Percentiles rank a stretch among this genome's conserved stretches.
phyloP scores from a whole-genome alignment of 2,797 vertebrate species.

The Tolypeutes matacus region DNA sequence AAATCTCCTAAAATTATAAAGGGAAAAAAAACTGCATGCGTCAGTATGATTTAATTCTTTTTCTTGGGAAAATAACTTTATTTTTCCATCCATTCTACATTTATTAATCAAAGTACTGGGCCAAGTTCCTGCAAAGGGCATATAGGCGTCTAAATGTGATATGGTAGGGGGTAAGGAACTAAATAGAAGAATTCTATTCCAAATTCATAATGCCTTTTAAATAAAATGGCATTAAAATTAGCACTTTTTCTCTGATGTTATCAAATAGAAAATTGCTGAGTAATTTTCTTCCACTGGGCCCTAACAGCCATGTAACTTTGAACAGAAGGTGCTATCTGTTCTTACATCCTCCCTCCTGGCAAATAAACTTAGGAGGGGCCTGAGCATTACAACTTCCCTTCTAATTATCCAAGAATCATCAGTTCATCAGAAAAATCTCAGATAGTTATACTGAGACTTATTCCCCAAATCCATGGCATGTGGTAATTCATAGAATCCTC shows the following conservation, averaged over 20 bases:
- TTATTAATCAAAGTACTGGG: background rate
- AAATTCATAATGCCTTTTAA: background rate
- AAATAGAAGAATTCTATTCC: background rate
- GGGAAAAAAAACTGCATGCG: slow-evolving; percentile 42
- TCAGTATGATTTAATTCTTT: slow-evolving; percentile 49
- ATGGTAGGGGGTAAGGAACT: background rate
- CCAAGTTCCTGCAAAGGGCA: background rate
- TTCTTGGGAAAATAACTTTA: background rate
- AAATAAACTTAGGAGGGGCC: background rate
- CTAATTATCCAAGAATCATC: background rate
- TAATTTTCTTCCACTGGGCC: background rate
- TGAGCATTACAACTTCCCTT: background rate
- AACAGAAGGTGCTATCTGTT: background rate
- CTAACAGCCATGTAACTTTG: background rate
- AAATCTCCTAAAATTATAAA: slow-evolving; percentile 59
- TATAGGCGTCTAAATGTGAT: background rate
- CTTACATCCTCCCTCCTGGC: background rate
- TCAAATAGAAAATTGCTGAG: background rate
- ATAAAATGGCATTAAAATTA: slow-evolving; percentile 35
- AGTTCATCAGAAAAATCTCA: background rate
- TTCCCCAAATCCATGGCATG: background rate
- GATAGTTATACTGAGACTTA: background rate
- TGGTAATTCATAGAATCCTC: slow-evolving; percentile 18
- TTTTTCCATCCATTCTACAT: background rate
- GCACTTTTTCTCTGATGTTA: background rate